Base-by-base conservation (phyloP, 2,888 invertebrate genomes). In the Epiblema foenella region DNA sequence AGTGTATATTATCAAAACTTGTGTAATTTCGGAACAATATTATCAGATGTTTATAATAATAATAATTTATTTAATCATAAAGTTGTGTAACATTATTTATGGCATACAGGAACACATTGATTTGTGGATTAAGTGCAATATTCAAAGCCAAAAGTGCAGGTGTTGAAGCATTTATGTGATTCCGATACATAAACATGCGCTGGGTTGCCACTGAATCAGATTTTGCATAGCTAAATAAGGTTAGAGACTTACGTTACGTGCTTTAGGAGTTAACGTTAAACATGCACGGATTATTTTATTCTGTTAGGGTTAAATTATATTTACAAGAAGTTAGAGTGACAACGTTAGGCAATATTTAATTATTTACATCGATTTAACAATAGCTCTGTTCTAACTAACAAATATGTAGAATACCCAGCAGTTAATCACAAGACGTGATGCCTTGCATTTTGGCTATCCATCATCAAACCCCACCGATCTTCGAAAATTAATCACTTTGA, bases 401-500 rank as follows among this genome's bases (percentile, higher is more conserved):
- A 42, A 18, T 51, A 56, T 56, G 46, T 59, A 60, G 56, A 66
- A 67, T 58, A 52, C 29, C 24, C 52, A 33, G 52, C 37, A 60
- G 42, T 67, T 67, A 71, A 67, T 29, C 39, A 57, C 56, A 67
- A 71, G 49, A 18, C 51, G n/a, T 24, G n/a, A 69, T 18, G 66
- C 29, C 62, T 71, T 67, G 62, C 56, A 18, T 56, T n/a, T 71
- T 62, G 71, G 49, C 62, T 46, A 18, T 29, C 29, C 42, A n/a
- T 33, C 70, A 74, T 69, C 68, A 73, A 77, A 71, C 71, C 76
- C 68, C 70, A 59, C 56, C 52, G 37, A 49, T 60, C 59, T 29
- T 73, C 76, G 64, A 64, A 73, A 86, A 90, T 91, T 92, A 91
- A 88, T 89, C 86, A 91, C 89, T 86, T 78, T 84, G 81, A 86